Evolutionary conservation across 2,113 vertebrate species (phyloP).

Genomic region (Platichthys flesus): DNA sequence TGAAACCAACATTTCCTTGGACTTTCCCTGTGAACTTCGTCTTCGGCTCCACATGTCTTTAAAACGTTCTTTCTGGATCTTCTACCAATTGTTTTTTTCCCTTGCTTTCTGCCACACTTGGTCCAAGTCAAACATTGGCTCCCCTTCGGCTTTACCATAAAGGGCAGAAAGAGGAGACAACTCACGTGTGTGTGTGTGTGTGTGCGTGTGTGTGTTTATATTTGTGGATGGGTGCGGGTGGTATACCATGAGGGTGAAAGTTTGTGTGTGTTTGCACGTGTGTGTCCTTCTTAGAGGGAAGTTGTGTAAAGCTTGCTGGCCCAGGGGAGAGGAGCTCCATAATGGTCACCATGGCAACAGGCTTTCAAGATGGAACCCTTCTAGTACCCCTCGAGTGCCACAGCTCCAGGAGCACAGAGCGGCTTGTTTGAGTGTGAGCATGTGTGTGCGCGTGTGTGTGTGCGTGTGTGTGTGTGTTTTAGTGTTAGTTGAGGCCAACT

Average conservation of each 20-base stretch:
- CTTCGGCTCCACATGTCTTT: slow-evolving; percentile 12
- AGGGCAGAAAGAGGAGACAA: slow-evolving; percentile 57
- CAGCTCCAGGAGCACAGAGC: slow-evolving; percentile 69
- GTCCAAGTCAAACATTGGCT: slow-evolving; percentile 66
- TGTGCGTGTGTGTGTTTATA: slow-evolving; percentile 26
- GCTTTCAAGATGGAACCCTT: slow-evolving; percentile 79
- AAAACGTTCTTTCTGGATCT: slow-evolving; percentile 24
- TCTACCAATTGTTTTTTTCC: slow-evolving; percentile 58
- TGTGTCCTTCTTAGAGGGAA: slow-evolving; percentile 56
- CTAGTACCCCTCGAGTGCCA: slow-evolving; percentile 73
- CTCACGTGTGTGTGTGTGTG: slow-evolving; percentile 10
- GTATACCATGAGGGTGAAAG: slow-evolving; percentile 1
- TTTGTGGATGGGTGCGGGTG: slow-evolving; percentile 19
- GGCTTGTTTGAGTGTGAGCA: slow-evolving; percentile 26
- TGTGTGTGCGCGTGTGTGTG: slow-evolving; percentile 2
- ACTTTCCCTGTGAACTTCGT: not conserved
- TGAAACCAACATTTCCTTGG: slow-evolving; percentile 34
- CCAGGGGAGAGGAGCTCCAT: slow-evolving; percentile 76
- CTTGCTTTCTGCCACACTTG: slow-evolving; percentile 34
- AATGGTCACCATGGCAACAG: slow-evolving; percentile 83
- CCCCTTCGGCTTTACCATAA: slow-evolving; percentile 40
- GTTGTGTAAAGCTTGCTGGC: slow-evolving; percentile 75
- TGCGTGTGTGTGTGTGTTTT: slow-evolving; percentile 18
- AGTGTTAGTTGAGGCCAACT: slow-evolving; percentile 62
- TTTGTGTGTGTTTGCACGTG: slow-evolving; percentile 21